A percentile compares a stretch with the other conserved stretches of the same genome.
Conservation (phyloP, 2,113 vertebrate species). For the Glareola pratincola region DNA sequence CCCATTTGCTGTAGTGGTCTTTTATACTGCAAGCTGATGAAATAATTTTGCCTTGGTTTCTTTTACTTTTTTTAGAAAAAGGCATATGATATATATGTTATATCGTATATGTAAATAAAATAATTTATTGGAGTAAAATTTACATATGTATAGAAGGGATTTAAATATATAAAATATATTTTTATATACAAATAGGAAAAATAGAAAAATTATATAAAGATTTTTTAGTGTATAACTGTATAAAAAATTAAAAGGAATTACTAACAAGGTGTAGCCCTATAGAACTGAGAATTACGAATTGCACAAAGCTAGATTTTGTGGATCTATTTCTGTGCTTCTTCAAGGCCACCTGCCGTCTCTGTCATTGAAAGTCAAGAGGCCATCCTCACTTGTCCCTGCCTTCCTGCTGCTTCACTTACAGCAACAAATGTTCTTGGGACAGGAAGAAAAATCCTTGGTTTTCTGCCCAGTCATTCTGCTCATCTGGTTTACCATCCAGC, state of each 20-base stretch:
- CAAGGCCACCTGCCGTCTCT: background rate
- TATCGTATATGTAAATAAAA: background rate
- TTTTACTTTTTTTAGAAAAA: background rate
- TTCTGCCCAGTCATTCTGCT: background rate
- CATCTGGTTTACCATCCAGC: background rate
- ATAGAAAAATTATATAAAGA: too few species aligned
- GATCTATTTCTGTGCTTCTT: background rate
- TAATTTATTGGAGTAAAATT: background rate
- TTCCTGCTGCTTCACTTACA: background rate
- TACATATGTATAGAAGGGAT: background rate
- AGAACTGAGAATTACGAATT: background rate
- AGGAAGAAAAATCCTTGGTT: background rate
- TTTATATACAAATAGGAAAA: too few species aligned
- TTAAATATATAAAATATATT: background rate
- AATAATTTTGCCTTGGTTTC: background rate
- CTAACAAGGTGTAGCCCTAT: background rate
- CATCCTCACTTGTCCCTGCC: background rate
- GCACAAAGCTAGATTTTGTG: background rate
- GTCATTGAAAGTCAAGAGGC: background rate
- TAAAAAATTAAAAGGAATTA: background rate
- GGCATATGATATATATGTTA: background rate
- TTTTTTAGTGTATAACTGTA: background rate
- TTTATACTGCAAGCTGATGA: background rate
- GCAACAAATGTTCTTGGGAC: background rate
- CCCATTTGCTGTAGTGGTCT: background rate